Evolutionary conservation across 2,797 vertebrate species (phyloP).

Genomic region (Clamator glandarius): DNA sequence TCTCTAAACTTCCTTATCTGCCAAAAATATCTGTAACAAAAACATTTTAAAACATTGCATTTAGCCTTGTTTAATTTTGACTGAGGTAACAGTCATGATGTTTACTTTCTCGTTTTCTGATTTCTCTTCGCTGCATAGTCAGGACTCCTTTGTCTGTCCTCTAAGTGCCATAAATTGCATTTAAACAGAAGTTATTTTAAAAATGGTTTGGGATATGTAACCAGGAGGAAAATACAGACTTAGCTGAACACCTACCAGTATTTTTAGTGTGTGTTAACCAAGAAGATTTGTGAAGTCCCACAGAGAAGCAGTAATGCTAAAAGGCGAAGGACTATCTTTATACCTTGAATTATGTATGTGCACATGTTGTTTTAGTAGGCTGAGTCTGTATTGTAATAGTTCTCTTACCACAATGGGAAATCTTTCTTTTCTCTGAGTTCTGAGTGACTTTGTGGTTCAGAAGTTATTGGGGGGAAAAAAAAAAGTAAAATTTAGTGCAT

Average conservation of each 20-base stretch:
- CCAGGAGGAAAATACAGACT: not conserved
- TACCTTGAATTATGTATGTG: not conserved
- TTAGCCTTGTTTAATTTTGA: slow-evolving; percentile 56
- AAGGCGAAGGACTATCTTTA: not conserved
- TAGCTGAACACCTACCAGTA: slow-evolving; percentile 12
- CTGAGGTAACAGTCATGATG: slow-evolving; percentile 29
- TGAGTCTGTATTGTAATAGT: not conserved
- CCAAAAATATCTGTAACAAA: slow-evolving; percentile 59
- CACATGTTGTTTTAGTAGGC: not conserved
- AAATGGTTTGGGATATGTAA: not conserved
- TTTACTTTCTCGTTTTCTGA: slow-evolving; percentile 29
- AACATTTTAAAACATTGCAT: slow-evolving; percentile 50
- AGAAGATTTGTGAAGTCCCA: not conserved
- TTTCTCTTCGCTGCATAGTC: not conserved
- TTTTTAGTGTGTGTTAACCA: slow-evolving; percentile 10
- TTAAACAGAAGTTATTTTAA: slow-evolving; percentile 27
- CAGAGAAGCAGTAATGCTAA: not conserved
- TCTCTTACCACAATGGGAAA: not conserved
- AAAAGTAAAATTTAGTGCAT: not conserved
- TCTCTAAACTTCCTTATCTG: slow-evolving; percentile 48
- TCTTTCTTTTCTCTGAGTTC: not conserved
- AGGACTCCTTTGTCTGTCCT: slow-evolving; percentile 6
- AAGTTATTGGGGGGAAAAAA: not conserved
- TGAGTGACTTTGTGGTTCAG: not conserved
- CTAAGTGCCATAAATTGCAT: not conserved